Conservation (phyloP, 2,113 vertebrate species). For the Ploceus nigricollis region DNA sequence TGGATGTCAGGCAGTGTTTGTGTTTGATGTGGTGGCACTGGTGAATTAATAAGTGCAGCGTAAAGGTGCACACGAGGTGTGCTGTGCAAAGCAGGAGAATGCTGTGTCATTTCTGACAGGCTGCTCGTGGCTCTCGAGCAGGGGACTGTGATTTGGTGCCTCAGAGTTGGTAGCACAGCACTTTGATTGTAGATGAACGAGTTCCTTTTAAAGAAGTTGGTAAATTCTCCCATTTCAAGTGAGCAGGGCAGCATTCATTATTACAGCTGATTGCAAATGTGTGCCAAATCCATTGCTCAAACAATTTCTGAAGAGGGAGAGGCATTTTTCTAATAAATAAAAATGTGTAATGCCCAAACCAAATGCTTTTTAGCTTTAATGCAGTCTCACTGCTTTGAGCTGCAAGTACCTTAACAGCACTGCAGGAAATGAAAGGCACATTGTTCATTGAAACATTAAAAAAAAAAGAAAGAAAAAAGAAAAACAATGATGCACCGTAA, state of each 20-base stretch:
- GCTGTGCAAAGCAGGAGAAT: background rate
- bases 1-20: constrained; percentile 8
- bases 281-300: constrained; percentile 43
- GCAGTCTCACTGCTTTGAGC: constrained; percentile 56
- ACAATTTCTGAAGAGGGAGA: constrained; percentile 41
- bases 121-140: background rate
- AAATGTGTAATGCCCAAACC: constrained; percentile 35
- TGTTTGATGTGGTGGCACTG: background rate
- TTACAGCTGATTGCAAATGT: constrained; percentile 46
- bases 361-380: constrained; percentile 56
- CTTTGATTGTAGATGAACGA: constrained; percentile 39
- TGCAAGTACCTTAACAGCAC: constrained; percentile 43
- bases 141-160: background rate
- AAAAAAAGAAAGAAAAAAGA: background rate
- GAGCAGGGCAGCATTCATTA: constrained; percentile 32
- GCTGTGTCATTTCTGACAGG: constrained; percentile 45
- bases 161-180: background rate
- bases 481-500: constrained; percentile 50
- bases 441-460: constrained; percentile 61
- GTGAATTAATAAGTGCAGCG: background rate
- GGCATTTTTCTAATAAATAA: constrained; percentile 55
- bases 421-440: constrained; percentile 62
- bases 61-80: constrained; percentile 7
- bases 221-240: constrained; percentile 59
- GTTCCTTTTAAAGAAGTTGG: constrained; percentile 47